Base-by-base conservation (phyloP, 2,113 vertebrate species). In the Apeltes quadracus region DNA sequence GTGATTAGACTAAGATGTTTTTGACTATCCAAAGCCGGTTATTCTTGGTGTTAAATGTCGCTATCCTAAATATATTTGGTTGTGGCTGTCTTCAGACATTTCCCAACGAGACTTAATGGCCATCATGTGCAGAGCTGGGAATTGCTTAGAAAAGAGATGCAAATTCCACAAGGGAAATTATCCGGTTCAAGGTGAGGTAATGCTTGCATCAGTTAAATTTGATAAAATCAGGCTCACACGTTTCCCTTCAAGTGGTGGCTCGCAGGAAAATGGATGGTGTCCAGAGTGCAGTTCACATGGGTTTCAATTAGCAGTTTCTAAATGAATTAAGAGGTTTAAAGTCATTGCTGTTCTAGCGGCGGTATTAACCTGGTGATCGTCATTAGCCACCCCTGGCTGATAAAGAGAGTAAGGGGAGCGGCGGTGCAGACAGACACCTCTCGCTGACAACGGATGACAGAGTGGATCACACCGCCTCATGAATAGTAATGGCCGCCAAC, bases 251-350 rank as follows among this genome's bases (percentile, higher is more conserved):
- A 69, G 72, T 23, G 7, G 38, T 18, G 71, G 72, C 73, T 69
- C 54, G 25, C 66, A 53, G 59, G 72, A 85, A 83, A 91, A 89
- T 85, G 79, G 85, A 85, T 78, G 77, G 75, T 83, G 88, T 92
- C 86, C 86, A 85, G 85, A 88, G 76, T 84, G 80, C 72, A 79
- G 87, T 90, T 91, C 84, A 90, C 83, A 84, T 66, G 72, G 86
- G 85, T 87, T 91, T 92, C 89, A 90, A 90, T 91, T 91, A 90
- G 87, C 78, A 71, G 83, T 84, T 87, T 87, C 88, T 84, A 88
- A 90, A 88, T 92, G 86, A 93, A 92, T 91, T 90, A 92, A 90
- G 84, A 90, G 90, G 87, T 90, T 91, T 89, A 92, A 91, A 88
- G 88, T 75, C 89, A 82, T 83, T 74, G 87, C 87, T 79, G 87